Base-by-base conservation (phyloP, 1,140 invertebrate species). In the Myzus persicae region DNA sequence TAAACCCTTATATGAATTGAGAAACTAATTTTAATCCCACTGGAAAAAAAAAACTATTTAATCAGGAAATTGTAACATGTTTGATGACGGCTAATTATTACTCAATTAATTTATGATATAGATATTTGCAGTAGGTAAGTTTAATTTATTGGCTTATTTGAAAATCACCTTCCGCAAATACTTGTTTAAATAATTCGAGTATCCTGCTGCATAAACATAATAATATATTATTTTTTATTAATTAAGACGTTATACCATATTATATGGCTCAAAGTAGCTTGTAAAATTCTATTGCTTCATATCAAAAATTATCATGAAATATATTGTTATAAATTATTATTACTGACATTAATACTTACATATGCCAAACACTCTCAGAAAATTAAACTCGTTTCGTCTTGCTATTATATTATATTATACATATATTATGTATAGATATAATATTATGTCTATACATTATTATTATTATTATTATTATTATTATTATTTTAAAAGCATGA, bases 311-410 rank as follows among this genome's bases (percentile, higher is more conserved):
- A 87, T 36, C 5, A 46, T 87, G 48, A 48, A 87, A 44, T 87
- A 87, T n/a, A 87, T 87, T 87, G 40, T 87, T 87, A 46, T 87
- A 87, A 87, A 87, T 87, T 87, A 87, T 87, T 7, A 87, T 36
- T 87, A 87, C 14, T 14, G 84, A 44, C 14, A 31, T 46, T 46
- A 87, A 44, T 87, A 81, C 54, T 24, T 82, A 46, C 85, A n/a
- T 6, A n/a, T 46, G 44, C 20, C 1, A n/a, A 51, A 38, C 22
- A 38, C 44, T 89, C 48, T 31, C 14, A 76, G 7, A 51, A 7
- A 51, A 38, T 38, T 51, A 84, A 14, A 51, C 48, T 51, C 38
- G 20, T 89, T 89, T 36, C 44, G 46, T 20, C n/a, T 51, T 26
- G 20, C 59, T 6, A 76, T 67, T 59, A 31, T 59, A 31, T 36